Evolutionary conservation across 2,797 vertebrate genomes (phyloP), one percentile per base, ranked within the genome.

Genomic region (Bradypodion pumilum): DNA sequence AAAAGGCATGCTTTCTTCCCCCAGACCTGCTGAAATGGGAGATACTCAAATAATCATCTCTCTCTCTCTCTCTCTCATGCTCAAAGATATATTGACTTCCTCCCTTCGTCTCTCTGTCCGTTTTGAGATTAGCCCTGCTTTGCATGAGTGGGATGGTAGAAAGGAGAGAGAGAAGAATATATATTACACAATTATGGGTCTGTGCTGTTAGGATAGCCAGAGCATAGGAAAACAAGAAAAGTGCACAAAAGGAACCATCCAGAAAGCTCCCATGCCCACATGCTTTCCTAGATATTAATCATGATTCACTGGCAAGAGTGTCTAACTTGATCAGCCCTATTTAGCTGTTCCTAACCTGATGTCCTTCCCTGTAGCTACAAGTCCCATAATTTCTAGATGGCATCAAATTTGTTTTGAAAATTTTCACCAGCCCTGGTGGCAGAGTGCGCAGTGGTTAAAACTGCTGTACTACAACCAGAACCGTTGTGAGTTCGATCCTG

Each of bases 251-350:
- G 78, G 92, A 93, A 87, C 87, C 81, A 84, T 83, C 86, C 70
- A 0, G 62, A 94, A 94, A 87, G 87, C 85, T 88, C 89, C 70
- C 89, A 93, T 86, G 91, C 85, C 86, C 89, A 91, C 70, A 62
- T 82, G 87, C 83, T 90, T 78, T 82, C 86, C 91, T 85, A 89
- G 40, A 65, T 16, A 81, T 92, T 89, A 90, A 92, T 89, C 85
- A 91, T 86, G 66, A 87, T 83, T 87, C 91, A 88, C n/a, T 87
- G 83, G 77, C 84, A 90, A 85, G 79, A 6, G 87, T 37, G 66
- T 44, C 23, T 42, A 19, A 85, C 65, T 78, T 79, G 52, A 76
- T 82, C 77, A 87, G 74, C 21, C 42, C 27, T 59, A 66, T 40
- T 27, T 32, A 68, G 32, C n/a, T 3, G 35, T 68, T 19, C 65